These are phyloP conservation scores for Albula goreensis DNA, from an alignment of 2,113 vertebrate genomes.

Conservation along the genomic window DNA sequence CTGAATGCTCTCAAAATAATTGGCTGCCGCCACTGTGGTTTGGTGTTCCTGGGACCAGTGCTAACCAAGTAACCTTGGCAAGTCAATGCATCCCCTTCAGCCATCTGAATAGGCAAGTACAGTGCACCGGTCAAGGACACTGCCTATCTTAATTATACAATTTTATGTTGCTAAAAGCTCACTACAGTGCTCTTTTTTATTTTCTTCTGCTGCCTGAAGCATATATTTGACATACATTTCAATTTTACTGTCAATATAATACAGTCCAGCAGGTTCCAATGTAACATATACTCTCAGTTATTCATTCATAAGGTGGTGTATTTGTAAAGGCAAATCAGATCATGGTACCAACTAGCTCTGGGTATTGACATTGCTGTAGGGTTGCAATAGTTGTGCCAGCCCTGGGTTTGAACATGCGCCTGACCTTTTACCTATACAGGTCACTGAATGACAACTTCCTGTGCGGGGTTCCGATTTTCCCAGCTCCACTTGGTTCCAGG, in stretches of 20 bases:
- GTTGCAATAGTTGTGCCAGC: background rate
- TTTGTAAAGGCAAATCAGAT: background rate
- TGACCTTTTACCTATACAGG: background rate
- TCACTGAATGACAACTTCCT: background rate
- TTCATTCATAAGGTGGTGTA: background rate
- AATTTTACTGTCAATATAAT: too few species aligned
- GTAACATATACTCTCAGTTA: too few species aligned
- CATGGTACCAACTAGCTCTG: background rate
- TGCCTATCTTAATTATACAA: too few species aligned
- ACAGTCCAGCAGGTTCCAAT: too few species aligned
- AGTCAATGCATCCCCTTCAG: background rate
- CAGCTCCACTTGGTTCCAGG: background rate
- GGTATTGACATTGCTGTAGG: background rate
- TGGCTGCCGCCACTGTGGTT: conserved; percentile 13
- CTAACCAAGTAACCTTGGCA: conserved; percentile 20
- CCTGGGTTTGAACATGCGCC: background rate
- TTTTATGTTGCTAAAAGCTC: too few species aligned
- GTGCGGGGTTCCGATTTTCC: background rate
- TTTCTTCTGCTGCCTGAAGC: too few species aligned
- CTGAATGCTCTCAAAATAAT: background rate
- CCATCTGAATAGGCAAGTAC: background rate
- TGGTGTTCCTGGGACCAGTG: background rate
- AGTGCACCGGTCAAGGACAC: too few species aligned
- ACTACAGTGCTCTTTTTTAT: too few species aligned
- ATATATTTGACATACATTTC: too few species aligned